Conservation (phyloP, 2,888 invertebrate species). For the Papilio protenor region DNA sequence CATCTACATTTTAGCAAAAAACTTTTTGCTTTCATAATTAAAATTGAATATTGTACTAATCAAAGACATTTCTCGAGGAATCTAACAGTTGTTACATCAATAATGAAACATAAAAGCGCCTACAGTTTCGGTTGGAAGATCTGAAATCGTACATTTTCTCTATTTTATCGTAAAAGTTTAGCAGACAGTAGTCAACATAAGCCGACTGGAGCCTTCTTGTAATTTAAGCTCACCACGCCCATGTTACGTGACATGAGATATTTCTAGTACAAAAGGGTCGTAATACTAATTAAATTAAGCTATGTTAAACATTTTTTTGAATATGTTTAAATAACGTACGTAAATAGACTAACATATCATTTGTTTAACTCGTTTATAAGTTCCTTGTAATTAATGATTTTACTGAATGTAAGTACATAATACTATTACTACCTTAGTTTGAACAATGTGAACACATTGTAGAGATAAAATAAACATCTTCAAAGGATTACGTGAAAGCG, state of each 20-base stretch:
- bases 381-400: background rate
- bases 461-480: conserved; percentile 24
- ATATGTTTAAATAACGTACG: background rate
- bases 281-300: background rate
- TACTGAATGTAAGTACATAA: background rate
- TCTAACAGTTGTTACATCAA: background rate
- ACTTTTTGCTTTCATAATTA: background rate
- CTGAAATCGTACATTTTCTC: background rate
- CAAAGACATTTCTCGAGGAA: background rate
- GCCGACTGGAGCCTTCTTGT: conserved; percentile 15
- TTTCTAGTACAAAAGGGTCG: background rate
- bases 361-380: background rate
- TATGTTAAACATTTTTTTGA: background rate
- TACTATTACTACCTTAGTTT: background rate
- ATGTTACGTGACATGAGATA: conserved; percentile 14
- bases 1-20: background rate
- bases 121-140: background rate
- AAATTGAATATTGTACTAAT: background rate
- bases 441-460: conserved; percentile 3
- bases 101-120: too few species aligned
- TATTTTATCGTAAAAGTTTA: conserved; percentile 8
- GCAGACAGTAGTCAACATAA: conserved; percentile 20
- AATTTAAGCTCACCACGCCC: conserved; percentile 10
- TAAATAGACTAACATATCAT: background rate
- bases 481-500: conserved; percentile 33